A percentile compares a stretch with the other conserved stretches of the same genome.
Evolutionary conservation across 2,797 vertebrate species (phyloP).

Genomic region (Rhadinocentrus ornatus): DNA sequence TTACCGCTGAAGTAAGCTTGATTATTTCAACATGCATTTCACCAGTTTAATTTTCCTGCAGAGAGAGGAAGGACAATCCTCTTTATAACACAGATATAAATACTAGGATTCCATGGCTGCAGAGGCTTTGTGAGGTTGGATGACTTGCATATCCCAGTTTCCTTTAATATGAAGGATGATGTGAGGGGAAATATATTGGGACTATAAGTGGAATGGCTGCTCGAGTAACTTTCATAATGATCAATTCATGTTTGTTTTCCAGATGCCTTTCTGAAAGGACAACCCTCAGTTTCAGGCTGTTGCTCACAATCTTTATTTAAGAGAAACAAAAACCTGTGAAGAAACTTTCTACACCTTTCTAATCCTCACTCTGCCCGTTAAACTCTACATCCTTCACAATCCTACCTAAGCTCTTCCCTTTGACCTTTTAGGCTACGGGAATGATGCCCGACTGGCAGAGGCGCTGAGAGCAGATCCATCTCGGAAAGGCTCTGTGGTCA

Average conservation of each 20-base stretch:
- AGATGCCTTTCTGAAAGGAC: background rate
- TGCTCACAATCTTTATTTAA: background rate
- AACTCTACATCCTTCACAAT: constrained; percentile 45
- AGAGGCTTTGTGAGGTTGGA: background rate
- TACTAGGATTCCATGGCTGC: background rate
- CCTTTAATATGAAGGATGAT: background rate
- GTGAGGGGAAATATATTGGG: background rate
- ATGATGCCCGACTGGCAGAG: constrained; percentile 92
- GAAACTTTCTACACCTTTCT: constrained; percentile 2
- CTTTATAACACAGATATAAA: constrained; percentile 2
- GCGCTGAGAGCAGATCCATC: constrained; percentile 95
- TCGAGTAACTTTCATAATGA: background rate
- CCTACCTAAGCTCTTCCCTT: constrained; percentile 68
- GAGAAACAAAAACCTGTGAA: background rate
- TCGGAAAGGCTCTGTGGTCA: constrained; percentile 96
- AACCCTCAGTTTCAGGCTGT: background rate
- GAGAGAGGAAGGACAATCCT: background rate
- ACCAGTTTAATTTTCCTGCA: constrained; percentile 22
- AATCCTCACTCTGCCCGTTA: constrained; percentile 42
- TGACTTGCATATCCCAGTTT: background rate
- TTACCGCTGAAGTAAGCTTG: constrained; percentile 12
- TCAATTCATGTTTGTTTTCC: background rate
- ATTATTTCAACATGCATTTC: constrained; percentile 14
- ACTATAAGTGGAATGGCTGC: background rate
- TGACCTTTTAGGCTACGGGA: constrained; percentile 87